Conservation (phyloP, 2,797 vertebrate species). For the Botia kubotai region DNA sequence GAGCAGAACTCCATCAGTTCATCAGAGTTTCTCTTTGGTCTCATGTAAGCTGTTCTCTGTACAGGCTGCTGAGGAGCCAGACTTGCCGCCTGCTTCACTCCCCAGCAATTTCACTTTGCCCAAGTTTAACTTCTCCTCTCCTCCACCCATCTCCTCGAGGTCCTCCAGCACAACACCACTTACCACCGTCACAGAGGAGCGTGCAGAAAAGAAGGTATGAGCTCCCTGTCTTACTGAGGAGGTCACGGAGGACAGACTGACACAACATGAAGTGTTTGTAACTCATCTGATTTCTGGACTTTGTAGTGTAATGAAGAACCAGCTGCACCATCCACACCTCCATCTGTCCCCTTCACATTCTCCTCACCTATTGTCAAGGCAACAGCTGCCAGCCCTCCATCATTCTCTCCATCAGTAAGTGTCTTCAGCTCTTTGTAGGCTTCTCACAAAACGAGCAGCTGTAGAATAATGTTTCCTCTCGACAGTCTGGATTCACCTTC, state of each 20-base stretch:
- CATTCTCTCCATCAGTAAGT: conserved; percentile 88
- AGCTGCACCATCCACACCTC: conserved; percentile 70
- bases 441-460: neutral
- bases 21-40: neutral
- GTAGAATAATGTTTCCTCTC: conserved; percentile 5
- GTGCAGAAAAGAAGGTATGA: conserved; percentile 66
- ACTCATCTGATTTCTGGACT: too few relatives aligned
- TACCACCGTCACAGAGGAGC: conserved; percentile 63
- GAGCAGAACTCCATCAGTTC: neutral
- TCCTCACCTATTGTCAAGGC: conserved; percentile 96
- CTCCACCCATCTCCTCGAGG: conserved; percentile 70
- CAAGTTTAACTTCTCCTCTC: conserved; percentile 85
- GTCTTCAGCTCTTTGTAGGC: neutral
- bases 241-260: neutral
- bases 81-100: conserved; percentile 86
- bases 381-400: conserved; percentile 86
- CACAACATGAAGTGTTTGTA: too few relatives aligned
- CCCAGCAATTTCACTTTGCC: conserved; percentile 85
- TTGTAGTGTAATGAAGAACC: conserved; percentile 73
- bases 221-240: neutral
- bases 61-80: conserved; percentile 81
- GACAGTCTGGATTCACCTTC: conserved; percentile 92
- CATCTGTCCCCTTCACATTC: conserved; percentile 88
- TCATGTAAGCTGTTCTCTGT: conserved; percentile 1
- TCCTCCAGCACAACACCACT: conserved; percentile 52